Evolutionary conservation across 2,113 vertebrate species (phyloP).

Genomic region (Ptilorrhoa leucosticta): DNA sequence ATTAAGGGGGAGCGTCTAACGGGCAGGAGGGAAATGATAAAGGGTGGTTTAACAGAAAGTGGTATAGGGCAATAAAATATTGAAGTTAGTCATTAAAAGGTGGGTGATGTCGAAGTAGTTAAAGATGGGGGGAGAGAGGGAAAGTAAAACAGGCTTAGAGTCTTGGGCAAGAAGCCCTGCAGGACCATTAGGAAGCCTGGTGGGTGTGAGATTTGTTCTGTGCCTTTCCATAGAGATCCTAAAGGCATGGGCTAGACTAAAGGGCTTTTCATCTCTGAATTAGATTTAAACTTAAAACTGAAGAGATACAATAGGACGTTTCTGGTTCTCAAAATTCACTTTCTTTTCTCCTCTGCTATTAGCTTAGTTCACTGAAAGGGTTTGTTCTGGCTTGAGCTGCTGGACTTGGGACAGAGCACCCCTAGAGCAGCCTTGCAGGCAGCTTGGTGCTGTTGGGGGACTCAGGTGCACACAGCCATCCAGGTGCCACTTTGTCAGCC

Average conservation of each 20-base stretch:
- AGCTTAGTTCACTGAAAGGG: neutral
- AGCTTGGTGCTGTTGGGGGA: neutral
- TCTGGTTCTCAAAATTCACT: neutral
- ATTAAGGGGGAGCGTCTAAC: neutral
- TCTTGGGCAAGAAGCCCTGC: neutral
- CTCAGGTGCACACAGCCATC: neutral
- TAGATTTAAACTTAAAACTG: neutral
- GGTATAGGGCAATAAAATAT: neutral
- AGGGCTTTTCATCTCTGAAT: neutral
- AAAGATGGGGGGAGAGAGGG: neutral
- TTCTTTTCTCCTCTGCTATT: neutral
- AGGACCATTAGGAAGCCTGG: accelerated
- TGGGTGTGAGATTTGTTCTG: neutral
- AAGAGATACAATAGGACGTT: neutral
- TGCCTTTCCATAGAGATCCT: neutral
- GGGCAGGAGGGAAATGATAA: neutral
- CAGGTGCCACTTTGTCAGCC: neutral
- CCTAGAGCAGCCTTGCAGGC: neutral
- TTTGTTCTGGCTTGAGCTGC: neutral
- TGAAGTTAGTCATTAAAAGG: neutral
- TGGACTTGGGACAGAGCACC: neutral
- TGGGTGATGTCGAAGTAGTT: neutral
- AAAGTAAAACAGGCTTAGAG: neutral
- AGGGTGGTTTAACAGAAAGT: conserved; percentile 9
- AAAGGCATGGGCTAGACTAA: neutral